These are phyloP conservation scores for Hystrix brachyura DNA, from an alignment of 2,113 vertebrate genomes.

Conservation along the genomic window DNA sequence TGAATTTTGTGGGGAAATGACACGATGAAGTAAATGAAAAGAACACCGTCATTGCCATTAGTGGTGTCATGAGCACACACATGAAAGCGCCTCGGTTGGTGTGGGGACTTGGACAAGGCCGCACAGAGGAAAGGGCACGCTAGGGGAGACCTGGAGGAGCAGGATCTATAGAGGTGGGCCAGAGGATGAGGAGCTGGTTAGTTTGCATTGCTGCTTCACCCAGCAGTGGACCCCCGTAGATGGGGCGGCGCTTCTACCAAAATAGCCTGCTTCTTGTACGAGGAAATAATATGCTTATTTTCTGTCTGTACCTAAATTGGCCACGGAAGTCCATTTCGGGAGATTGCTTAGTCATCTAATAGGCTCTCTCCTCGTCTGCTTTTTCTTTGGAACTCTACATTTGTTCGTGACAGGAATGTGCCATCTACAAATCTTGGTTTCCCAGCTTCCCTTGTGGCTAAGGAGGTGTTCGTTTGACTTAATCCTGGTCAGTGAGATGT, in stretches of 20 bases:
- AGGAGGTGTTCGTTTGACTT: background rate
- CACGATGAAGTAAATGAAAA: background rate
- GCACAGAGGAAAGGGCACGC: background rate
- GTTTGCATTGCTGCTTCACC: background rate
- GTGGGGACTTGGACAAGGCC: background rate
- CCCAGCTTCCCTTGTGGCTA: background rate
- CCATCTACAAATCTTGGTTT: background rate
- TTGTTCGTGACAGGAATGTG: background rate
- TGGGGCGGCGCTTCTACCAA: background rate
- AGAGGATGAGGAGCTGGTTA: background rate
- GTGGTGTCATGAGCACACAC: background rate
- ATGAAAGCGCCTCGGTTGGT: background rate
- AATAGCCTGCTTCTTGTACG: background rate
- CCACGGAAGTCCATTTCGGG: background rate
- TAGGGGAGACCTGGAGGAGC: background rate
- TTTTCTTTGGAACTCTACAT: background rate
- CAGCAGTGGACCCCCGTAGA: background rate
- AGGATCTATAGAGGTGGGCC: fast-evolving
- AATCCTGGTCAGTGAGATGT: background rate
- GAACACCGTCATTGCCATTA: background rate
- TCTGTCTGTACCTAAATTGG: background rate
- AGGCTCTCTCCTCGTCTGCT: background rate
- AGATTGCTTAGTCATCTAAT: background rate
- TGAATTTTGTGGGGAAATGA: background rate
- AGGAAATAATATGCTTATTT: background rate